Percentiles rank a stretch among this genome's conserved stretches.
Evolutionary conservation across 2,113 vertebrate species (phyloP).

Genomic region (Zingel zingel): DNA sequence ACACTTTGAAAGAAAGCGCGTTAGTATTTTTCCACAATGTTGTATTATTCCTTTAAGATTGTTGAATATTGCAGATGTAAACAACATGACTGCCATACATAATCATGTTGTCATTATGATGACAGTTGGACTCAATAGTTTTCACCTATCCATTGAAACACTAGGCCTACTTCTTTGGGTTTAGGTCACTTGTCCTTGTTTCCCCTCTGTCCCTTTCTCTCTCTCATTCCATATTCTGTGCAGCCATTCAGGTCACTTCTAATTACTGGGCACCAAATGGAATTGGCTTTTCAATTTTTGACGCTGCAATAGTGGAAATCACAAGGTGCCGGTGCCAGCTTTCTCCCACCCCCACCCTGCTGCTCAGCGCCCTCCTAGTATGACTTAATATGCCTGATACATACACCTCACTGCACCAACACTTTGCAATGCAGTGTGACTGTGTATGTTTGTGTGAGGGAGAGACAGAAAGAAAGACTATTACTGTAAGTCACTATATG

Average conservation of each 20-base stretch:
- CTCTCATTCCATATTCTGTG: slow-evolving; percentile 75
- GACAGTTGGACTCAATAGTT: slow-evolving; percentile 7
- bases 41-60: background rate
- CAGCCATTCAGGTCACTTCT: slow-evolving; percentile 81
- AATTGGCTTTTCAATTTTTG: slow-evolving; percentile 85
- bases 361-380: slow-evolving; percentile 42
- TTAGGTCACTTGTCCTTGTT: slow-evolving; percentile 70
- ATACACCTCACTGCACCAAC: slow-evolving; percentile 72
- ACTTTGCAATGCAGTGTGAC: slow-evolving; percentile 62
- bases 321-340: slow-evolving; percentile 42
- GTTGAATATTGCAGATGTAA: background rate
- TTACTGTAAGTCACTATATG: slow-evolving; percentile 63
- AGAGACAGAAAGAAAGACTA: slow-evolving; percentile 43
- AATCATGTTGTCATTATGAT: slow-evolving; percentile 40
- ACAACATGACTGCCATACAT: slow-evolving; percentile 31
- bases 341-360: slow-evolving; percentile 32
- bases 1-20: background rate
- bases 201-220: slow-evolving; percentile 45
- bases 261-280: slow-evolving; percentile 82
- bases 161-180: slow-evolving; percentile 16
- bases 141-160: slow-evolving; percentile 12
- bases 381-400: slow-evolving; percentile 80
- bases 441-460: slow-evolving; percentile 41
- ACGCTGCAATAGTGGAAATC: slow-evolving; percentile 74
- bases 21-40: background rate